These are phyloP conservation scores for Neuroterus valhalla DNA, from an alignment of 1,140 invertebrate genomes.

Conservation along the genomic window DNA sequence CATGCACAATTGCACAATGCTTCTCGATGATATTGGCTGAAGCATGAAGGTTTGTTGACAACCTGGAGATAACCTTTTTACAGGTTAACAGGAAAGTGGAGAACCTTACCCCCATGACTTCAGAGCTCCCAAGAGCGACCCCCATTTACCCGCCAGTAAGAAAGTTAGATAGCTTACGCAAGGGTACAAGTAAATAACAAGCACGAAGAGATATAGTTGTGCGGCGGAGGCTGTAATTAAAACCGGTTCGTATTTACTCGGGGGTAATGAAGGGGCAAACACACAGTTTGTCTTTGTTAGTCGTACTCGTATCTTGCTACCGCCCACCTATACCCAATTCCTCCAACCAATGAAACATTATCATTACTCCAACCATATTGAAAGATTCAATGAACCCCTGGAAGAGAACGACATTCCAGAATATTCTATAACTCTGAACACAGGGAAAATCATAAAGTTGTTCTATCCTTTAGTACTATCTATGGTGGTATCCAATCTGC, in stretches of 20 bases:
- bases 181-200: conserved; percentile 71
- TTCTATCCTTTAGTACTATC: no score
- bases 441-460: no score
- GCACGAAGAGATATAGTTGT: conserved; percentile 68
- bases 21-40: not conserved
- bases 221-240: conserved; percentile 69
- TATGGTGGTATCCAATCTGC: no score
- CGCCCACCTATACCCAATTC: conserved; percentile 53
- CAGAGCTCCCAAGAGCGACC: conserved; percentile 53
- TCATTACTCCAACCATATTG: not conserved
- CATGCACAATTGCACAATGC: no score
- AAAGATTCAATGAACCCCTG: no score
- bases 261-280: conserved; percentile 72
- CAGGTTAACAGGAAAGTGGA: not conserved
- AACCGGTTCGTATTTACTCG: conserved; percentile 72
- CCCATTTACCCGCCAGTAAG: conserved; percentile 66
- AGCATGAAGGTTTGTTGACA: not conserved
- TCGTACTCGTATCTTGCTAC: conserved; percentile 61
- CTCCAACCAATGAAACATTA: conserved; percentile 32
- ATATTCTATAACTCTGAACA: no score
- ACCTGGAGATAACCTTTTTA: not conserved
- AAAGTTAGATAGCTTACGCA: conserved; percentile 66
- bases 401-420: no score
- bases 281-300: conserved; percentile 72
- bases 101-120: conserved; percentile 43